Conservation (phyloP, 2,113 vertebrate genomes). For the Colaptes auratus region DNA sequence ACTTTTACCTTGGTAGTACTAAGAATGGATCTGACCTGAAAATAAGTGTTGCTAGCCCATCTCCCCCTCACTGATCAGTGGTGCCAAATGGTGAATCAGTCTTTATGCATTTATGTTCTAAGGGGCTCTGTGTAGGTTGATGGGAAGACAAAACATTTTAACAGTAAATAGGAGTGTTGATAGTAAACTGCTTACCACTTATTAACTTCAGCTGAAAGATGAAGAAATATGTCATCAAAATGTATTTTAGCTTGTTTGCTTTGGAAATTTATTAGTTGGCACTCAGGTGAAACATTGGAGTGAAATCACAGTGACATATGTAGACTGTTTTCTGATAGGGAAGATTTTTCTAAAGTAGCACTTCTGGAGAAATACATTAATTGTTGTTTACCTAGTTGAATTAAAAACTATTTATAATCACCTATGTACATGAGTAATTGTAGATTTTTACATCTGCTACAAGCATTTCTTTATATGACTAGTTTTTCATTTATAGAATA, state of each 20-base stretch:
- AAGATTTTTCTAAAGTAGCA: neutral
- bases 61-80: neutral
- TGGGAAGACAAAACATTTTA: neutral
- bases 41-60: neutral
- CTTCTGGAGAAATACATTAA: neutral
- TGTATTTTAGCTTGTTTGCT: neutral
- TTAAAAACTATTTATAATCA: neutral
- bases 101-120: neutral
- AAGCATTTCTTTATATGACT: neutral
- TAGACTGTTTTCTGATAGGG: neutral
- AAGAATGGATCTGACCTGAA: neutral
- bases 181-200: neutral
- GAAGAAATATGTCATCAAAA: neutral
- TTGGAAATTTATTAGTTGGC: neutral
- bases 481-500: neutral
- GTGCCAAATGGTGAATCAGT: neutral
- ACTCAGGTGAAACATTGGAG: neutral
- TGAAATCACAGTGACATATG: neutral
- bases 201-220: neutral
- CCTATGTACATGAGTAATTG: neutral
- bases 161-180: neutral
- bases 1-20: neutral
- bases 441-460: neutral
- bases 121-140: neutral
- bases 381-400: neutral